Percentiles rank a stretch among this genome's conserved stretches.
phyloP scores from a whole-genome alignment of 2,797 vertebrate genomes.

The Acridotheres tristis region DNA sequence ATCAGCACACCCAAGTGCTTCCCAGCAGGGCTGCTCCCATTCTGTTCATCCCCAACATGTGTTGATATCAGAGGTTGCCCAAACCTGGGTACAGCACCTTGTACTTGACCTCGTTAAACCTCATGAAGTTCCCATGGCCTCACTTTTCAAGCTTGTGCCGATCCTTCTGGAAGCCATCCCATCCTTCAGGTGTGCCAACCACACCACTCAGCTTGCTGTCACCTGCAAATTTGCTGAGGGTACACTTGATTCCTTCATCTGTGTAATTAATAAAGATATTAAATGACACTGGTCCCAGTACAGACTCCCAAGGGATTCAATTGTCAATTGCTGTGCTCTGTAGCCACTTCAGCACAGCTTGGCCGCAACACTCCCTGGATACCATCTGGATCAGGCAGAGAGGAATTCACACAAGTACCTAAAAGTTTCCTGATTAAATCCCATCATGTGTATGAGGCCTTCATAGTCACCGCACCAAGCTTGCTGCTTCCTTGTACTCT shows the following conservation, averaged over 20 bases:
- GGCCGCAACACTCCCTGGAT: fast-evolving
- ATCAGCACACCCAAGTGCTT: neutral
- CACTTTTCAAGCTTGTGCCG: neutral
- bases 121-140: neutral
- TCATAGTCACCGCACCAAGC: fast-evolving
- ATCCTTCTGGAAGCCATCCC: neutral
- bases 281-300: neutral
- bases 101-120: neutral
- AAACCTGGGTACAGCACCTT: neutral
- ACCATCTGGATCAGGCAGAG: neutral
- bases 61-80: neutral
- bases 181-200: neutral
- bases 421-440: neutral
- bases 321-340: neutral
- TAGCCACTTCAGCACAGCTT: neutral
- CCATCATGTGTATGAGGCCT: fast-evolving
- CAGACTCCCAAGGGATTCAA: neutral
- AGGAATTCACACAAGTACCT: neutral
- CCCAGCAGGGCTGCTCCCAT: neutral
- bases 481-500: neutral
- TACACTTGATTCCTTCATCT: neutral
- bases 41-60: neutral
- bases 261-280: neutral
- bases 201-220: neutral
- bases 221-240: neutral